phyloP scores from a whole-genome alignment of 2,888 invertebrate species.

The Mimumesa dahlbomi region DNA sequence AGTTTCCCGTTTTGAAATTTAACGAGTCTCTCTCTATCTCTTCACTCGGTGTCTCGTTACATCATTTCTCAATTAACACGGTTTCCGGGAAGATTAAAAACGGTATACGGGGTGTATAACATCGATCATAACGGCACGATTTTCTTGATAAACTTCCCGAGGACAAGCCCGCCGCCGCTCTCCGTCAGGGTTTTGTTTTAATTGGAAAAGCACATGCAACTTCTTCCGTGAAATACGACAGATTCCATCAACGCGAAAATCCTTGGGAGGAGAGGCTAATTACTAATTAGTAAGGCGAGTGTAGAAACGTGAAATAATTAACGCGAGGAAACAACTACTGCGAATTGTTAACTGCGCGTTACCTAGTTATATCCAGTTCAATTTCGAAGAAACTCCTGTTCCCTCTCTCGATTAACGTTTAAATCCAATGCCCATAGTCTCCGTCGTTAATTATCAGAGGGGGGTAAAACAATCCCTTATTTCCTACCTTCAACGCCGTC shows the following conservation, averaged over 20 bases:
- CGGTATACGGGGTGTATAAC: background rate
- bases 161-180: slow-evolving; percentile 4
- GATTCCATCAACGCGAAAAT: slow-evolving; percentile 43
- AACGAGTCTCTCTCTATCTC: no score
- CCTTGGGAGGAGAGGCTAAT: slow-evolving; percentile 35
- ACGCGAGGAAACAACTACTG: slow-evolving; percentile 10
- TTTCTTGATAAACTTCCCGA: slow-evolving; percentile 3
- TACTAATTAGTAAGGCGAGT: slow-evolving; percentile 45
- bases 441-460: background rate
- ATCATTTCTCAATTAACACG: background rate
- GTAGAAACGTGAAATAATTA: slow-evolving; percentile 39
- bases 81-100: background rate
- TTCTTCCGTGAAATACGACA: slow-evolving; percentile 19
- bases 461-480: no score
- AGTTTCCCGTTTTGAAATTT: no score
- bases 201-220: slow-evolving; percentile 35
- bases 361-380: slow-evolving; percentile 12
- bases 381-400: slow-evolving; percentile 19
- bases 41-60: background rate
- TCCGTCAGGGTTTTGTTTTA: slow-evolving; percentile 25
- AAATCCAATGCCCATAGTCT: background rate
- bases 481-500: no score
- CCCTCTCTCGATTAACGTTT: slow-evolving; percentile 2
- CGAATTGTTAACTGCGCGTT: slow-evolving; percentile 23
- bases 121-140: slow-evolving; percentile 7